Evolutionary conservation across 2,888 invertebrate species (phyloP).

Genomic region (Tetheella fluctuosa): DNA sequence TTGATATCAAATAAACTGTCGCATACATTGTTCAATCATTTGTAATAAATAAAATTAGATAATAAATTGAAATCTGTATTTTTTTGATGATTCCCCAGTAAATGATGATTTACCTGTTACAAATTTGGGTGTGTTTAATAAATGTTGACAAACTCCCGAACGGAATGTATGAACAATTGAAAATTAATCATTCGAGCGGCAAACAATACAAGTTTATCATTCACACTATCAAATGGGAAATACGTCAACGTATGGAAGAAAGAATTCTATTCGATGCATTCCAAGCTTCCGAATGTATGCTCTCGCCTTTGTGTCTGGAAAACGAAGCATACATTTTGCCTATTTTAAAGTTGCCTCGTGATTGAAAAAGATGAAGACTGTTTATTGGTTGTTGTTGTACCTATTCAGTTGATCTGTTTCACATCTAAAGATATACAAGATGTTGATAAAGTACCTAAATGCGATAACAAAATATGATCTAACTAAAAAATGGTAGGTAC

Average conservation of each 20-base stretch:
- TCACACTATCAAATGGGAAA: constrained; percentile 28
- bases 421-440: not conserved
- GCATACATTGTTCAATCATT: not conserved
- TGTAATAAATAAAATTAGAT: no score
- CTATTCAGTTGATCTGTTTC: not conserved
- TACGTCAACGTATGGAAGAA: constrained; percentile 56
- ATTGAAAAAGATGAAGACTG: constrained; percentile 9
- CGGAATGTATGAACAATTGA: constrained; percentile 2
- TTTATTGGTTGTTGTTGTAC: not conserved
- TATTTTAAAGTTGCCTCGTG: not conserved
- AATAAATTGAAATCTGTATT: no score
- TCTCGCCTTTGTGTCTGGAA: constrained; percentile 38
- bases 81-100: no score
- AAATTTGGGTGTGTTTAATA: not conserved
- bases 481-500: no score
- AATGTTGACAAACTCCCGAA: not conserved
- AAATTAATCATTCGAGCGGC: not conserved
- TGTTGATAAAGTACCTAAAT: no score
- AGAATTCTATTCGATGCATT: constrained; percentile 64
- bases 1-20: not conserved
- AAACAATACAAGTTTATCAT: constrained; percentile 5
- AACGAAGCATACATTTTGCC: constrained; percentile 41
- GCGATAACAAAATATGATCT: no score
- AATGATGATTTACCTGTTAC: not conserved
- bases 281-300: constrained; percentile 44